These are phyloP conservation scores for Drosophila rubida DNA, from an alignment of 2,888 invertebrate genomes.

Conservation along the genomic window DNA sequence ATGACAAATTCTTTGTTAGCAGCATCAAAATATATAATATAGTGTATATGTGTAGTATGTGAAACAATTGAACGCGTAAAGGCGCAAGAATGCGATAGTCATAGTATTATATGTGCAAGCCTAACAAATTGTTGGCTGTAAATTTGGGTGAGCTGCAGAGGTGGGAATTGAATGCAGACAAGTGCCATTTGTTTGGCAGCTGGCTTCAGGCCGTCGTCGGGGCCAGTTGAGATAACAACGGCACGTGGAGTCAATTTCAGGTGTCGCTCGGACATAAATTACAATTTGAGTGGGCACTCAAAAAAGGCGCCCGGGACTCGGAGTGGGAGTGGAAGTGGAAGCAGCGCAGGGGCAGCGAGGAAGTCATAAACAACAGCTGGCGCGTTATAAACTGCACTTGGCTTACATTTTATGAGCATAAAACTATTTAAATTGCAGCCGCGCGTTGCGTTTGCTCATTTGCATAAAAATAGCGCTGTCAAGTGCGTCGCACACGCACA, in stretches of 20 bases:
- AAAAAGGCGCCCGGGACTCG: constrained; percentile 11
- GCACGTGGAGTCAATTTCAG: constrained; percentile 74
- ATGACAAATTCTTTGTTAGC: background rate
- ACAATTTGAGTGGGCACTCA: constrained; percentile 67
- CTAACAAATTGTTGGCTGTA: constrained; percentile 67
- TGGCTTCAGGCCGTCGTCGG: constrained; percentile 53
- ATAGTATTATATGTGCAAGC: constrained; percentile 7
- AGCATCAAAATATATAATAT: background rate
- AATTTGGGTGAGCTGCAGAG: constrained; percentile 39
- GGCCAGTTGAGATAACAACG: constrained; percentile 46
- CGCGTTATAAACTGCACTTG: constrained; percentile 62
- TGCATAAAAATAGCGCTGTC: constrained; percentile 37
- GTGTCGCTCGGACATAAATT: constrained; percentile 70
- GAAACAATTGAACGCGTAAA: background rate
- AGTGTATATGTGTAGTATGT: background rate
- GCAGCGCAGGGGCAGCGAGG: background rate
- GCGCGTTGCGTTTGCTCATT: constrained; percentile 38
- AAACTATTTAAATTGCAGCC: constrained; percentile 57
- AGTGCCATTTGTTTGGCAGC: constrained; percentile 64
- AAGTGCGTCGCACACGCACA: constrained; percentile 11
- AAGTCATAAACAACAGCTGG: constrained; percentile 59
- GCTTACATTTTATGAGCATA: constrained; percentile 52
- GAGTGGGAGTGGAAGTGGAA: background rate
- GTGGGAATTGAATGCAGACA: constrained; percentile 51
- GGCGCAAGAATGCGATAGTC: background rate